These are phyloP conservation scores for Physocephala rufipes DNA, from an alignment of 2,888 invertebrate species.

Conservation along the genomic window DNA sequence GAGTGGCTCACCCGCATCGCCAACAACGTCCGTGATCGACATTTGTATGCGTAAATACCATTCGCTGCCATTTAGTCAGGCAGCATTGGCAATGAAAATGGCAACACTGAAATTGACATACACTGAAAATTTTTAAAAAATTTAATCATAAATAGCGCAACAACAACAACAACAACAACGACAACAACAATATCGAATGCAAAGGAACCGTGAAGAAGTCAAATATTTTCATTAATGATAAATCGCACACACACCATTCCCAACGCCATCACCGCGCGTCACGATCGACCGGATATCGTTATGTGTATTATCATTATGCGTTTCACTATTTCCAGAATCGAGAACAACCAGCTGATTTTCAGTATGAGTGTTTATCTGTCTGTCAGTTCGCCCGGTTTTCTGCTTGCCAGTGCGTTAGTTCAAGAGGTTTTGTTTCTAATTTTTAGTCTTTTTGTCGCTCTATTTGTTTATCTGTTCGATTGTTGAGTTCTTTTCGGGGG, in stretches of 20 bases:
- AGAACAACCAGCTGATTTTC: neutral
- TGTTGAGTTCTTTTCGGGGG: no score
- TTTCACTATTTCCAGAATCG: neutral
- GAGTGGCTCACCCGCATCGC: neutral
- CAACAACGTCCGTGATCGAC: neutral
- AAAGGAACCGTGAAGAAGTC: neutral
- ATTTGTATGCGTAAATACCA: neutral
- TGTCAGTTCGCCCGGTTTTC: slow-evolving; percentile 3
- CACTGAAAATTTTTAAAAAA: no score
- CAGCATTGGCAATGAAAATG: slow-evolving; percentile 4
- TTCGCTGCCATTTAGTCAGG: neutral
- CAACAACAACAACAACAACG: neutral
- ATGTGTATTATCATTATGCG: no score
- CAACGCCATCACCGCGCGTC: neutral
- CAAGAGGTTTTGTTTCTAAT: no score
- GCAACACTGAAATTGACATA: neutral
- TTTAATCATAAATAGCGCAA: neutral
- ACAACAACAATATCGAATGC: neutral
- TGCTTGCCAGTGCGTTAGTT: slow-evolving; percentile 1
- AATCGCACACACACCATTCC: neutral
- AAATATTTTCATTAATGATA: neutral
- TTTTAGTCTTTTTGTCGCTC: no score
- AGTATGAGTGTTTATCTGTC: neutral
- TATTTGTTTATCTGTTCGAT: no score
- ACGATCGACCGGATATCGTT: neutral